Base-by-base conservation (phyloP, 2,888 invertebrate species). In the Hybos culiciformis region DNA sequence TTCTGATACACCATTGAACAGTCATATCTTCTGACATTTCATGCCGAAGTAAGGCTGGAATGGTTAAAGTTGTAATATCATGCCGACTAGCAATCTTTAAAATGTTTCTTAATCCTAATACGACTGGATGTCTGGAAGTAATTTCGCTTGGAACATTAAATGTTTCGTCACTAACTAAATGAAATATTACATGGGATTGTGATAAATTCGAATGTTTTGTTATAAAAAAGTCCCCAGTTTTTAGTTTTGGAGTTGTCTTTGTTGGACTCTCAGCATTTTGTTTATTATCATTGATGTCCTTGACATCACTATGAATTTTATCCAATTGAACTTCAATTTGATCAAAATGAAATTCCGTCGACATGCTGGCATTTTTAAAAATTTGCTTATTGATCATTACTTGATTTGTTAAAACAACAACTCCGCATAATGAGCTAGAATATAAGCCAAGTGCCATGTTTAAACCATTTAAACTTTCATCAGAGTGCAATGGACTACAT, bases 1-100 rank as follows among this genome's bases (percentile, higher is more conserved):
- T 73, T 56, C 91, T 85, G 59, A 86, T 76, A 67, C 96, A 97
- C 97, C 97, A 98, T 26, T 83, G 79, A 41, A 92, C 83, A 0
- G 94, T 96, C 90, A 93, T 88, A 60, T 88, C 87, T 81, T 97
- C 96, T 1, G 86, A 79, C 78, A 96, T 86, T 64, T 92, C 86
- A 63, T 96, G 91, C 2, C 87, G 78, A 41, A 98, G 74, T 39
- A 98, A 71, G 46, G 98, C 77, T 19, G 98, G 98, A 54, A 98
- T 78, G 4, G 93, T 87, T 39, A 98, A 68, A 21, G 86, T 91
- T 21, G 90, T 88, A 44, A 98, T 78, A 70, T 97, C 96, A 66
- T 91, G 85, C 42, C 84, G 78, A 68, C 93, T 91, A n/a, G 94
- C 92, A 41, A 86, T 82, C 70, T 93, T 92, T 53, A 99, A 72